Evolutionary conservation across 2,888 invertebrate species (phyloP).

Genomic region (Nomada ruficornis): DNA sequence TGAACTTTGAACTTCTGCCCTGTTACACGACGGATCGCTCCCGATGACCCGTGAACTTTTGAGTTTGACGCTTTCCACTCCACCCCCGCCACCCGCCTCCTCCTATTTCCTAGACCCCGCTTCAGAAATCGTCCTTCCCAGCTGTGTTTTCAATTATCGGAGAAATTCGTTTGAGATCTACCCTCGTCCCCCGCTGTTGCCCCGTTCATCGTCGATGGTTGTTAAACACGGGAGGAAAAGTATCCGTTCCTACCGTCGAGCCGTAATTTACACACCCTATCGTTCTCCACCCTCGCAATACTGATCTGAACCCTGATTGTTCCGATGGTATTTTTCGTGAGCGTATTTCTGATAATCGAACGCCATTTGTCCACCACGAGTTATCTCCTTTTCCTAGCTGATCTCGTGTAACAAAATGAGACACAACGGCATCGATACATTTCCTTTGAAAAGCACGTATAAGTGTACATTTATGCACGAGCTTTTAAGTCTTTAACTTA

Average conservation of each 20-base stretch:
- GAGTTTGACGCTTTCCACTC: slow-evolving; percentile 52
- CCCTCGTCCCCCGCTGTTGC: background rate
- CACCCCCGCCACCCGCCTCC: slow-evolving; percentile 2
- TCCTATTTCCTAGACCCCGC: slow-evolving; percentile 7
- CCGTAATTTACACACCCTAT: slow-evolving; percentile 30
- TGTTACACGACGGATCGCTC: slow-evolving; percentile 63
- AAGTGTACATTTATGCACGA: background rate
- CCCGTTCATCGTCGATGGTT: slow-evolving; percentile 1
- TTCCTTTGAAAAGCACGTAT: background rate
- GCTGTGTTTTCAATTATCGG: slow-evolving; percentile 71
- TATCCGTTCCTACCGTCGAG: slow-evolving; percentile 11
- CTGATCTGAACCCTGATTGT: slow-evolving; percentile 9
- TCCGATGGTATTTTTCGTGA: slow-evolving; percentile 11
- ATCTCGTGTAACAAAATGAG: background rate
- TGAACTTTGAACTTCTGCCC: slow-evolving; percentile 75
- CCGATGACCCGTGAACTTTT: slow-evolving; percentile 75
- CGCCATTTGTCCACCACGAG: slow-evolving; percentile 17
- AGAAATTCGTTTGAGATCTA: slow-evolving; percentile 60
- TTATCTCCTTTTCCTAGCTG: slow-evolving; percentile 19
- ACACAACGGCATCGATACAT: background rate
- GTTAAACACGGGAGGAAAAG: slow-evolving; percentile 37
- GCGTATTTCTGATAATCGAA: slow-evolving; percentile 34
- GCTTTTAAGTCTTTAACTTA: background rate
- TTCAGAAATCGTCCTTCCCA: slow-evolving; percentile 55
- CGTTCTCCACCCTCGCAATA: background rate